Conservation (phyloP, 2,113 vertebrate species). For the Ranitomeya imitator region DNA sequence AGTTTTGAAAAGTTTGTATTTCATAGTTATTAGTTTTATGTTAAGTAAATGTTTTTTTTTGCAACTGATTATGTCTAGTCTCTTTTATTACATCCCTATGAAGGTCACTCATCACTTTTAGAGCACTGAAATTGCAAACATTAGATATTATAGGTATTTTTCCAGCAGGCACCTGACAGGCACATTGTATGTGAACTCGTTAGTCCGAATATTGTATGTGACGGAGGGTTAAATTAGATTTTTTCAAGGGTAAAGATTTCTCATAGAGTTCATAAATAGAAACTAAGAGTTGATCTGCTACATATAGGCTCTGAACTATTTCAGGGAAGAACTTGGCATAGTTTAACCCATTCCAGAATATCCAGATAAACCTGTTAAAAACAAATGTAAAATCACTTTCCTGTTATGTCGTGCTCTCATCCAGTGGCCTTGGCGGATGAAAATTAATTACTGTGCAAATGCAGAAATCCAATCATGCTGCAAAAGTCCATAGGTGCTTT, state of each 20-base stretch:
- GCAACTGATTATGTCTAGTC: no score
- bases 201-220: no score
- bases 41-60: no score
- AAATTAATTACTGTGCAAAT: constrained; percentile 56
- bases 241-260: constrained; percentile 24
- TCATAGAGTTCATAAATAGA: constrained; percentile 24
- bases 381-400: constrained; percentile 16
- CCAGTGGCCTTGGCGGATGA: constrained; percentile 42
- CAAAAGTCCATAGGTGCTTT: constrained; percentile 54
- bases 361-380: not conserved
- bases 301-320: not conserved
- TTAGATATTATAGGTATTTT: no score
- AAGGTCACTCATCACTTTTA: no score
- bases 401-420: constrained; percentile 35
- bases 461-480: constrained; percentile 52
- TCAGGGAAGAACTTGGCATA: constrained; percentile 9
- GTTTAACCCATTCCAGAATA: not conserved
- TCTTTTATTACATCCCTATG: no score
- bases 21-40: no score
- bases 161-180: no score
- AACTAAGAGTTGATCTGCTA: not conserved
- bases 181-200: no score
- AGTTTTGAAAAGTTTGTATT: no score
- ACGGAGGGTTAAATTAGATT: constrained; percentile 35
- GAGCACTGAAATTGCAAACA: no score